A percentile compares a stretch with the other conserved stretches of the same genome.
Evolutionary conservation across 2,113 vertebrate genomes (phyloP).

Genomic region (Microcebus griseorufus): DNA sequence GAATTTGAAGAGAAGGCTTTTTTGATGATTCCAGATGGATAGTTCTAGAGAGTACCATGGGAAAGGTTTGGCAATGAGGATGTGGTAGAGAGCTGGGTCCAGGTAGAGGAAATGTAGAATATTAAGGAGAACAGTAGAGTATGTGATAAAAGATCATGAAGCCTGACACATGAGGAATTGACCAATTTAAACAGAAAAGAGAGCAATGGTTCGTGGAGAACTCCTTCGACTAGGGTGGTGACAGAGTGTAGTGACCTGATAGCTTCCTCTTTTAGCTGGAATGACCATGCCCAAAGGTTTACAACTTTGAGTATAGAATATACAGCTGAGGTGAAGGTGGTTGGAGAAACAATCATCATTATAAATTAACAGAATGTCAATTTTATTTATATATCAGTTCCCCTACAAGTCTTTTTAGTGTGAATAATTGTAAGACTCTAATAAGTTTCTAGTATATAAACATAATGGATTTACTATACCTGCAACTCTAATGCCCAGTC

Average conservation of each 20-base stretch:
- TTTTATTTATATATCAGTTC: conserved; percentile 5
- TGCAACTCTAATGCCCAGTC: background rate
- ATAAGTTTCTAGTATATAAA: background rate
- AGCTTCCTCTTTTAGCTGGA: background rate
- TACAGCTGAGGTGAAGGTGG: background rate
- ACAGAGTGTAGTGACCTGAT: background rate
- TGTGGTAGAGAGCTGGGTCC: background rate
- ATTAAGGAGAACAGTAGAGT: background rate
- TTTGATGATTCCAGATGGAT: background rate
- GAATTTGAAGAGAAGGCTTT: background rate
- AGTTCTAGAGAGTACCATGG: background rate
- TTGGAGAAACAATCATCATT: background rate
- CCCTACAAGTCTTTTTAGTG: background rate
- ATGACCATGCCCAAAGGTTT: background rate
- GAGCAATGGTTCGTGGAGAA: background rate
- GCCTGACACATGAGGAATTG: background rate
- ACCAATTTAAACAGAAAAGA: background rate
- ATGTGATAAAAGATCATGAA: background rate
- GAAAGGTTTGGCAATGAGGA: background rate
- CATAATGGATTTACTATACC: background rate
- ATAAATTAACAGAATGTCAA: background rate
- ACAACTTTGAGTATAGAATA: background rate
- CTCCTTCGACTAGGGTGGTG: background rate
- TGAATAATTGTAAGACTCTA: background rate
- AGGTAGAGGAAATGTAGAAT: background rate